A percentile compares a stretch with the other conserved stretches of the same genome.
Conservation (phyloP, 2,888 invertebrate species). For the Amorpha juglandis region DNA sequence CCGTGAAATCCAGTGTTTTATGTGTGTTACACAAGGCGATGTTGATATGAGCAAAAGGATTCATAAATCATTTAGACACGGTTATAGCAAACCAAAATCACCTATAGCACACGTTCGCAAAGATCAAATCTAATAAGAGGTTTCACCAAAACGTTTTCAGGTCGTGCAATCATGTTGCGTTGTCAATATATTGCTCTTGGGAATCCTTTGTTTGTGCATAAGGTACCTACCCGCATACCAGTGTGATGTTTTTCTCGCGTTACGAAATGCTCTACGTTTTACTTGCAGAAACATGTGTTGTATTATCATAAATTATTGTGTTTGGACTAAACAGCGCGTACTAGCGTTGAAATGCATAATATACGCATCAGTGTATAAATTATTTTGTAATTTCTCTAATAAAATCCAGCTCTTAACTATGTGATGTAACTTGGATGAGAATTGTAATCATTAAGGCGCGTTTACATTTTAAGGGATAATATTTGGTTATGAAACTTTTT, state of each 20-base stretch:
- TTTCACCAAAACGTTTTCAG: conserved; percentile 58
- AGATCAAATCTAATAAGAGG: conserved; percentile 69
- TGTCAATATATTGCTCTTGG: conserved; percentile 60
- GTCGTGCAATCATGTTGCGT: conserved; percentile 56
- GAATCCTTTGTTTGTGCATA: conserved; percentile 52
- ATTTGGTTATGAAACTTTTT: too few relatives aligned
- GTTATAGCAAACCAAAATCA: conserved; percentile 44
- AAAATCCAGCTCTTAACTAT: not conserved
- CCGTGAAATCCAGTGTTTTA: not conserved
- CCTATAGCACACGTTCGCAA: conserved; percentile 48
- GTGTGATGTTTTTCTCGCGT: conserved; percentile 30
- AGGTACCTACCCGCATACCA: conserved; percentile 28
- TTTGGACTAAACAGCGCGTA: conserved; percentile 14
- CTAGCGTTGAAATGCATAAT: not conserved
- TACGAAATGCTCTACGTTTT: conserved; percentile 32
- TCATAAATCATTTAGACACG: conserved; percentile 48
- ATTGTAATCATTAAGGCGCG: not conserved
- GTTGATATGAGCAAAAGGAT: conserved; percentile 38
- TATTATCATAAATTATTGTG: conserved; percentile 40
- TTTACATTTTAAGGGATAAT: too few relatives aligned
- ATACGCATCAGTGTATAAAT: not conserved
- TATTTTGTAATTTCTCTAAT: not conserved
- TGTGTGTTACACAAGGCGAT: conserved; percentile 2
- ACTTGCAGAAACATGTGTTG: conserved; percentile 32
- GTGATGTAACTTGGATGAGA: not conserved